A percentile compares a stretch with the other conserved stretches of the same genome.
These are phyloP conservation scores for Noctua pronuba DNA, from an alignment of 2,888 invertebrate species.

Conservation along the genomic window DNA sequence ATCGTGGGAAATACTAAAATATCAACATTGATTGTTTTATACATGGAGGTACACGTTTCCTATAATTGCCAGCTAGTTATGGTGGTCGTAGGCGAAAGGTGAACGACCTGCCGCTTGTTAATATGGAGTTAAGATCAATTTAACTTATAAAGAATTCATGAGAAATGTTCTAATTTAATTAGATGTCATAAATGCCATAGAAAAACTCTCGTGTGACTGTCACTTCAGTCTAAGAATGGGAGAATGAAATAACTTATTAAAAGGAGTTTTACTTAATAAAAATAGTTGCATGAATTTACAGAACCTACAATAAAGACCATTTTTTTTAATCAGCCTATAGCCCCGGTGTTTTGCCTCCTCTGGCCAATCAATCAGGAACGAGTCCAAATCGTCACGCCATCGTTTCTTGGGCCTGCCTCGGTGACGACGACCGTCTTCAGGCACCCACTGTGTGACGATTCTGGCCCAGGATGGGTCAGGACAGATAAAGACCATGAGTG, in stretches of 20 bases:
- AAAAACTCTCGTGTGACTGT: neutral
- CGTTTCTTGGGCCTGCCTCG: too few species aligned
- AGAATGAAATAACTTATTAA: neutral
- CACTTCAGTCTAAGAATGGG: neutral
- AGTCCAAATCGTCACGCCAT: too few species aligned
- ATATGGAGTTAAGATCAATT: conserved; percentile 37
- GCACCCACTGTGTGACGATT: too few species aligned
- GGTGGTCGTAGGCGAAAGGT: conserved; percentile 51
- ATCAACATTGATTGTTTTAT: conserved; percentile 16
- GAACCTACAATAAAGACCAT: neutral
- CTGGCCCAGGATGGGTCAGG: too few species aligned
- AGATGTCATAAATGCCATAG: neutral
- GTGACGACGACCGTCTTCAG: too few species aligned
- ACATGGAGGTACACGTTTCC: neutral
- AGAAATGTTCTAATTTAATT: neutral
- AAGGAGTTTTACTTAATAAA: neutral
- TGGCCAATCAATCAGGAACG: too few species aligned
- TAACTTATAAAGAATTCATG: neutral
- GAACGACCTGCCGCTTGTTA: conserved; percentile 10
- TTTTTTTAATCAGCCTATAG: too few species aligned
- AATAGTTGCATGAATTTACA: neutral
- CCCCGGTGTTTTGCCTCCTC: too few species aligned
- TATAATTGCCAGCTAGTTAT: conserved; percentile 32
- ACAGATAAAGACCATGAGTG: neutral
- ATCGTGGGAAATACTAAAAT: conserved; percentile 7